phyloP scores from a whole-genome alignment of 2,113 vertebrate genomes.

The Synodontis membranacea region DNA sequence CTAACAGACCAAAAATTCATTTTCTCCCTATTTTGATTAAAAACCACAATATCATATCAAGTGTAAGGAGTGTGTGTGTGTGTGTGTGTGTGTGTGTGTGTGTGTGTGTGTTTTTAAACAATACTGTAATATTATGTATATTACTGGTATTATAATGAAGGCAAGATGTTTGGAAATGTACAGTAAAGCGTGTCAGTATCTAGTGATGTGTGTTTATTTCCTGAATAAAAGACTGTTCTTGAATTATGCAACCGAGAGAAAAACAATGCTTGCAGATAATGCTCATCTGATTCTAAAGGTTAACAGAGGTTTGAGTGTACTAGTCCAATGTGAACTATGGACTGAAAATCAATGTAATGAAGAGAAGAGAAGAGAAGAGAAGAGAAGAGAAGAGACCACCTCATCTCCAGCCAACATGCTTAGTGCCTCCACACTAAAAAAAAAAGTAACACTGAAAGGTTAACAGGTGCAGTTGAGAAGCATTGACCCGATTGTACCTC shows the following conservation, averaged over 20 bases:
- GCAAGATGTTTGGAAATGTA: background rate
- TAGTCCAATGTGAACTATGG: background rate
- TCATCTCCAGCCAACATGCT: slow-evolving; percentile 1
- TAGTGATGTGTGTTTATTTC: background rate
- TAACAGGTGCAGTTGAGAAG: slow-evolving; percentile 17
- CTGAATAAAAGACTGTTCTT: background rate
- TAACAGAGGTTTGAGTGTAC: background rate
- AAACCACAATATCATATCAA: background rate
- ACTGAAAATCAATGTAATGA: background rate
- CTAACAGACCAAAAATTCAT: background rate
- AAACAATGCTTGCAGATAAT: background rate
- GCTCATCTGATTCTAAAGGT: background rate
- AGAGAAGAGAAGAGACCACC: slow-evolving; percentile 1
- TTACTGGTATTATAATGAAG: background rate
- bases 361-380: background rate
- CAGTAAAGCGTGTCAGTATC: background rate
- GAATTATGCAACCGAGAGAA: background rate
- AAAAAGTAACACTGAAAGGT: slow-evolving; percentile 31
- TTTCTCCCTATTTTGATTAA: background rate
- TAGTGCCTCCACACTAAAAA: slow-evolving; percentile 15
- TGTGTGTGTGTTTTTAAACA: background rate
- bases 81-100: too few species aligned
- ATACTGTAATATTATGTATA: background rate
- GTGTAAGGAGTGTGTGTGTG: too few species aligned
- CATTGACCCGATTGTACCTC: slow-evolving; percentile 40